Percentiles rank a stretch among this genome's conserved stretches.
Conservation (phyloP, 1,140 invertebrate genomes). For the Pemphigus obesinymphae region DNA sequence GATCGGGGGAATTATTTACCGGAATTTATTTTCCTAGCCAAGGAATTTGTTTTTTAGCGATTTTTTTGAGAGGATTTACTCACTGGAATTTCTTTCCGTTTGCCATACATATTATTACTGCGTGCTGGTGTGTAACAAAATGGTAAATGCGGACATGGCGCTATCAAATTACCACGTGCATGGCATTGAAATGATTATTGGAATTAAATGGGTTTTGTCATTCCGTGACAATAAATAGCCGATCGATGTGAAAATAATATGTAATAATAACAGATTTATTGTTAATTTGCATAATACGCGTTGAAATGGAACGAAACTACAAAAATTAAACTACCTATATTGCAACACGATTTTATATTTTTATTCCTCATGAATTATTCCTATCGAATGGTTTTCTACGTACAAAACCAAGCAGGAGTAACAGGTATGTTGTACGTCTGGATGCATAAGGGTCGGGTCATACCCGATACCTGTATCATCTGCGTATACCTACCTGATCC, state of each 20-base stretch:
- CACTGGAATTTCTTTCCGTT: too few relatives aligned
- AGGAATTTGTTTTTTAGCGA: too few relatives aligned
- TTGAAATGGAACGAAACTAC: background rate
- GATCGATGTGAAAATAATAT: background rate
- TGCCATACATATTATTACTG: too few relatives aligned
- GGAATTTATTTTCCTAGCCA: too few relatives aligned
- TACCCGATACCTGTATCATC: too few relatives aligned
- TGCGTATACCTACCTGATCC: background rate
- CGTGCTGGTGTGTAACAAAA: too few relatives aligned
- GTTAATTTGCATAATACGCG: background rate
- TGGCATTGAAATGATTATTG: background rate
- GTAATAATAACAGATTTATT: background rate
- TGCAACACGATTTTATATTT: too few relatives aligned
- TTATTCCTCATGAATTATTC: too few relatives aligned
- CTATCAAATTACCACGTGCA: background rate
- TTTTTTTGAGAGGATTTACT: too few relatives aligned
- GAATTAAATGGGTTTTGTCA: background rate
- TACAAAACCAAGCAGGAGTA: background rate
- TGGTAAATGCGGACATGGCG: background rate
- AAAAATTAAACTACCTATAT: background rate
- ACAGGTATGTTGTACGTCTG: background rate
- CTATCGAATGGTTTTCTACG: too few relatives aligned
- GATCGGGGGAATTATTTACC: too few relatives aligned
- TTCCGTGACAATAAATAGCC: background rate
- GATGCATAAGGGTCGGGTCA: background rate